A percentile compares a stretch with the other conserved stretches of the same genome.
Evolutionary conservation across 2,797 vertebrate genomes (phyloP).

Genomic region (Anguilla pacifica): DNA sequence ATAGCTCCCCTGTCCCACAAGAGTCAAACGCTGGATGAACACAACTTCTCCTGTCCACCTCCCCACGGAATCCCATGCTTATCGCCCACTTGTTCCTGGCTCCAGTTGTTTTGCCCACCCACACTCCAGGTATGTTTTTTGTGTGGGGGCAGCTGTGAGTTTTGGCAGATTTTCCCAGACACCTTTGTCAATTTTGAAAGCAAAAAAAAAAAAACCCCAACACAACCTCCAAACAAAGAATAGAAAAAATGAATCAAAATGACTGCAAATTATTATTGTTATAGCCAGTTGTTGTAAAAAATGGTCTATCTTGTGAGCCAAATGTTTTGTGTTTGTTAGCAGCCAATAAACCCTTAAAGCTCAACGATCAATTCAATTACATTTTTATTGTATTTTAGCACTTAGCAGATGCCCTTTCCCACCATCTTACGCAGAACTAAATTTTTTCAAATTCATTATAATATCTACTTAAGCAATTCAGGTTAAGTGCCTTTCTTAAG

Average conservation of each 20-base stretch:
- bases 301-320: neutral
- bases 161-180: conserved; percentile 37
- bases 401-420: too few relatives aligned
- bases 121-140: conserved; percentile 49
- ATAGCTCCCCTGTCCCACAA: conserved; percentile 57
- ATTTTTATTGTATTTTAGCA: neutral
- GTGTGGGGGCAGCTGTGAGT: conserved; percentile 41
- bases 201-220: neutral
- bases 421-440: too few relatives aligned
- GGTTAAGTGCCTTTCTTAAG: too few relatives aligned
- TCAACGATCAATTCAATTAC: neutral
- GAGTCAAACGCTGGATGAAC: conserved; percentile 39
- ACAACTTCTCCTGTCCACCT: conserved; percentile 58
- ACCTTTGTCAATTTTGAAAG: conserved; percentile 37
- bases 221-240: neutral
- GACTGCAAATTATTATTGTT: neutral
- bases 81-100: conserved; percentile 43
- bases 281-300: neutral
- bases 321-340: neutral
- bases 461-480: too few relatives aligned
- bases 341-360: neutral
- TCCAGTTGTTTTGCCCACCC: conserved; percentile 46
- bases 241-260: neutral
- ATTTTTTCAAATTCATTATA: too few relatives aligned
- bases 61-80: conserved; percentile 40